Base-by-base conservation (phyloP, 2,113 vertebrate species). In the Limnothrissa miodon region DNA sequence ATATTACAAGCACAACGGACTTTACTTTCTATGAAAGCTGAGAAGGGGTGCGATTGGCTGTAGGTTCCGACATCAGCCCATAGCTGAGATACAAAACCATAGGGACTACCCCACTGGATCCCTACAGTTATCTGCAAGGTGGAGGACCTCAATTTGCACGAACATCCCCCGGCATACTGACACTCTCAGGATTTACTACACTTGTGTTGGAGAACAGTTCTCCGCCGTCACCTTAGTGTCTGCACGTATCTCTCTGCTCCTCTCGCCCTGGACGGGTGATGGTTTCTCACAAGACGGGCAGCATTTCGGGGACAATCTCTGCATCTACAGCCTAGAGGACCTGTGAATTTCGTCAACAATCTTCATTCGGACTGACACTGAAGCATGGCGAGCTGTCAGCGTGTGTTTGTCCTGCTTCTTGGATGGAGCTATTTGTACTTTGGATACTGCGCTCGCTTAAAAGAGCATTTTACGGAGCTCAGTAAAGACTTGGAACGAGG, bases 371-470 rank as follows among this genome's bases (percentile, higher is more conserved):
- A 74, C 66, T 74, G 2, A 36, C 13, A 74, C 66, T 33, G 33
- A 74, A 90, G 84, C 83, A 97, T 98, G 97, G 95, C 94, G 56
- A 78, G 90, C 8, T 85, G 78, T 79, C 86, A 85, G 36, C 90
- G 90, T 82, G 36, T 92, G 80, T 85, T 95, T 74, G 84, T 91
- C 42, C 88, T 97, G 86, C 94, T 97, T 51, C 92, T 95, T 85
- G 92, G 94, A 83, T 96, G 95, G 94, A 90, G 92, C 86, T 94
- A 92, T 85, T 83, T 93, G 81, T 93, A 91, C 92, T 86, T 92
- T 88, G 95, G 92, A 83, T 93, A 82, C 56, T 93, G 93, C 45
- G 95, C 95, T 51, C 87, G 88, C 86, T 89, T 84, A 33, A 89
- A 92, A 23, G 89, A 93, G 21, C 84, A 81, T 85, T 66, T 91